Evolutionary conservation across 2,888 invertebrate genomes (phyloP).

Genomic region (Agriopis marginaria): DNA sequence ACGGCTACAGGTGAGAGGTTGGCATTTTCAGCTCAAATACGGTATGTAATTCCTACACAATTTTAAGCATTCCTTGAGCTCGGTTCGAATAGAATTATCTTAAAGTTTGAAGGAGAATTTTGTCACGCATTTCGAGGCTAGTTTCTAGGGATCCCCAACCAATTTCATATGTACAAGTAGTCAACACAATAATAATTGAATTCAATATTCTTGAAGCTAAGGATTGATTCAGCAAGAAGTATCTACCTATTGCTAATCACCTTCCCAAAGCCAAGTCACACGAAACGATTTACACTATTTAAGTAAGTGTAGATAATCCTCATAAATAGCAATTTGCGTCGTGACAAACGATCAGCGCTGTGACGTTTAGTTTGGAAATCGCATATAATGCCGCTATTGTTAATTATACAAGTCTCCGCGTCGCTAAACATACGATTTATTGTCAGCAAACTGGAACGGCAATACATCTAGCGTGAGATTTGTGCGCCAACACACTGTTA

Average conservation of each 20-base stretch:
- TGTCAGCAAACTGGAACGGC: conserved; percentile 78
- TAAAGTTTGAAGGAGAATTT: not conserved
- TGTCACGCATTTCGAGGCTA: conserved; percentile 3
- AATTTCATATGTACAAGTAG: not conserved
- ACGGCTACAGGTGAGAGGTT: conserved; percentile 38
- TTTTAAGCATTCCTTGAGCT: conserved; percentile 6
- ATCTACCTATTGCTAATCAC: conserved; percentile 40
- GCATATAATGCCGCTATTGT: conserved; percentile 83
- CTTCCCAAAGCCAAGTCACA: conserved; percentile 49
- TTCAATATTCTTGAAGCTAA: conserved; percentile 25
- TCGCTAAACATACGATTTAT: conserved; percentile 84
- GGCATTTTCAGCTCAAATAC: conserved; percentile 18
- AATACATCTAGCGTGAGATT: conserved; percentile 77
- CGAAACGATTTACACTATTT: conserved; percentile 62
- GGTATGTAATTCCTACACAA: conserved; percentile 12
- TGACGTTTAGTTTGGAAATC: conserved; percentile 82
- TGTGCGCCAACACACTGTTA: conserved; percentile 60
- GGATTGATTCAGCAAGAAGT: conserved; percentile 34
- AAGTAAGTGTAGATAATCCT: conserved; percentile 77
- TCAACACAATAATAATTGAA: conserved; percentile 6
- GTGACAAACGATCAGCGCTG: conserved; percentile 79
- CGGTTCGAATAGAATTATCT: not conserved
- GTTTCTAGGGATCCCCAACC: conserved; percentile 1
- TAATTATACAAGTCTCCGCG: conserved; percentile 83
- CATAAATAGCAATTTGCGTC: conserved; percentile 83